These are phyloP conservation scores for Drosophila truncata DNA, from an alignment of 1,140 invertebrate genomes.

Conservation along the genomic window DNA sequence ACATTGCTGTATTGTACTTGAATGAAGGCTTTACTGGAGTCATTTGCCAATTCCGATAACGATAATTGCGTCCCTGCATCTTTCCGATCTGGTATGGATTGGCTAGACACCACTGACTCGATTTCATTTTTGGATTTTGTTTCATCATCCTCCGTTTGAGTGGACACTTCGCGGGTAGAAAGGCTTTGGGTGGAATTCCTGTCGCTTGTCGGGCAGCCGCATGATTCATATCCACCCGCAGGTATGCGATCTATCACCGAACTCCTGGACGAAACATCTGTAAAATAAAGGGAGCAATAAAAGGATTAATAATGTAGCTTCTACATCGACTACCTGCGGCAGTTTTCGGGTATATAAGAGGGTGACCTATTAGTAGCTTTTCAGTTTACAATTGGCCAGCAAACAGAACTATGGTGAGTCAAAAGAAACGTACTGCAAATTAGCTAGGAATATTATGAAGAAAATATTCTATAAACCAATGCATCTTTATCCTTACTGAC, in stretches of 20 bases:
- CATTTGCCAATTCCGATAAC: not conserved
- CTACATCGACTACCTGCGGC: constrained; percentile 24
- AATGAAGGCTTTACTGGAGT: not conserved
- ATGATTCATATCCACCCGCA: constrained; percentile 19
- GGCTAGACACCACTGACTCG: not conserved
- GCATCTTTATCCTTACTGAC: no score
- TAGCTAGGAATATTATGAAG: not conserved
- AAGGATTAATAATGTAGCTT: constrained; percentile 3
- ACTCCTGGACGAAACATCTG: constrained; percentile 42
- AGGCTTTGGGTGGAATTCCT: constrained; percentile 1
- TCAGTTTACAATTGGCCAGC: constrained; percentile 57
- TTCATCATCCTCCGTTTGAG: constrained; percentile 1
- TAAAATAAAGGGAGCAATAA: constrained; percentile 12
- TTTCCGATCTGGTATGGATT: no score
- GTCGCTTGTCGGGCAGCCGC: constrained; percentile 2
- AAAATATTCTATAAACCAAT: no score
- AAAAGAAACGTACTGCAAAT: not conserved
- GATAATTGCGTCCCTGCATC: constrained; percentile 3
- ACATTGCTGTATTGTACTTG: not conserved
- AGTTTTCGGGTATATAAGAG: constrained; percentile 46
- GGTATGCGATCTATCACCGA: constrained; percentile 40
- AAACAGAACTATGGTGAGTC: constrained; percentile 55
- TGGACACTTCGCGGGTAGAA: constrained; percentile 2
- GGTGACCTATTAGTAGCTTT: constrained; percentile 6
- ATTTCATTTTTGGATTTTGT: not conserved